Percentiles rank a stretch among this genome's conserved stretches.
These are phyloP conservation scores for Metopia argyrocephala DNA, from an alignment of 2,888 invertebrate species.

Conservation along the genomic window DNA sequence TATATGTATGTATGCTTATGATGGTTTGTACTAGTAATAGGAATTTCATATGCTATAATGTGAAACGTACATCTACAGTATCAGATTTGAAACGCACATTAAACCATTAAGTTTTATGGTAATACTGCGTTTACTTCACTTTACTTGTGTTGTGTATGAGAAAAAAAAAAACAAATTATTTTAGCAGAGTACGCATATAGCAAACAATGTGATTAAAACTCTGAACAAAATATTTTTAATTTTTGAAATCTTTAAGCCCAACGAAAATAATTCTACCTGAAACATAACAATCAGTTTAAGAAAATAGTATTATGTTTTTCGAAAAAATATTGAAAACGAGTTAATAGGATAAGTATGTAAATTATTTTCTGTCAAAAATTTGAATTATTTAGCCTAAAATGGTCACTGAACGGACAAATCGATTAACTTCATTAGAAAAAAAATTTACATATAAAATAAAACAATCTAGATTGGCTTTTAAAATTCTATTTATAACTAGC, in stretches of 20 bases:
- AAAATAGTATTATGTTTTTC: no score
- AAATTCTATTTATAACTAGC: no score
- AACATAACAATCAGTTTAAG: no score
- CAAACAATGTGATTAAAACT: background rate
- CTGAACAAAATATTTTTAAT: background rate
- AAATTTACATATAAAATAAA: no score
- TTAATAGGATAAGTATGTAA: no score
- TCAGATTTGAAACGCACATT: background rate
- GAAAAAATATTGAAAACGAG: no score
- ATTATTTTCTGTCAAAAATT: no score
- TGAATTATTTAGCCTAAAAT: no score
- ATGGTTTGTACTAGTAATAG: background rate
- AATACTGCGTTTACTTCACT: constrained; percentile 2
- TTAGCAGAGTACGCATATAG: background rate
- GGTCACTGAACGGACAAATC: no score
- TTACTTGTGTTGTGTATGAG: background rate
- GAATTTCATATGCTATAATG: background rate
- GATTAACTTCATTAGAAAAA: no score
- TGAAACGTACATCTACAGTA: background rate
- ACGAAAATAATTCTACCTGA: background rate
- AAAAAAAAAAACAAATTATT: background rate
- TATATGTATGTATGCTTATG: no score
- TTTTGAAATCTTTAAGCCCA: background rate
- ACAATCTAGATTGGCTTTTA: no score
- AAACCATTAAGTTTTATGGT: constrained; percentile 33